Conservation (phyloP, 2,797 vertebrate species). For the Rhinogobio ventralis region DNA sequence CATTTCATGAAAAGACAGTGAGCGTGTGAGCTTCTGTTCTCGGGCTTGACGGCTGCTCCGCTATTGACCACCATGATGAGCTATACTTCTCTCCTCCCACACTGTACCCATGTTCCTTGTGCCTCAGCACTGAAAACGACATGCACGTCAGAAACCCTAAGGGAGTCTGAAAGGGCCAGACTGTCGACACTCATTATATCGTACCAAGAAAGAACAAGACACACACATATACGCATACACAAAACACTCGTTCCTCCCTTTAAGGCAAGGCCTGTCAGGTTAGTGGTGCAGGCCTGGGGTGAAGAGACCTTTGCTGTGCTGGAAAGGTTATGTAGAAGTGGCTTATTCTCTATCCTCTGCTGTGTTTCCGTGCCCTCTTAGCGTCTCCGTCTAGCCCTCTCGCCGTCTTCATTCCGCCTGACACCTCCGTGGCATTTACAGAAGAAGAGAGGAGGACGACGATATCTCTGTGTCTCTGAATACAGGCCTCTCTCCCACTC, state of each 20-base stretch:
- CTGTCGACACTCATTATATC: slow-evolving; percentile 76
- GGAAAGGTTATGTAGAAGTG: slow-evolving; percentile 73
- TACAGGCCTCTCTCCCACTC: slow-evolving; percentile 27
- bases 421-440: slow-evolving; percentile 76
- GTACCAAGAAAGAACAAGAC: slow-evolving; percentile 58
- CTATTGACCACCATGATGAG: slow-evolving; percentile 77
- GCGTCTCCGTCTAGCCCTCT: slow-evolving; percentile 35
- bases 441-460: slow-evolving; percentile 52
- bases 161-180: slow-evolving; percentile 53
- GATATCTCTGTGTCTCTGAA: slow-evolving; percentile 27
- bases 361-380: slow-evolving; percentile 56
- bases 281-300: slow-evolving; percentile 60
- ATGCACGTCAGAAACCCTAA: slow-evolving; percentile 68
- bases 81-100: slow-evolving; percentile 72
- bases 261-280: slow-evolving; percentile 54
- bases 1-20: slow-evolving; percentile 68
- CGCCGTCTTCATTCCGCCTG: slow-evolving; percentile 46
- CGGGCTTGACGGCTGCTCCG: slow-evolving; percentile 69
- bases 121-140: slow-evolving; percentile 70
- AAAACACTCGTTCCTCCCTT: slow-evolving; percentile 36
- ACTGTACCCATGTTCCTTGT: slow-evolving; percentile 74
- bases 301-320: slow-evolving; percentile 69
- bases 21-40: slow-evolving; percentile 72
- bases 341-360: slow-evolving; percentile 66
- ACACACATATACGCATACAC: slow-evolving; percentile 44